A percentile compares a stretch with the other conserved stretches of the same genome.
Conservation (phyloP, 2,113 vertebrate species). For the Antechinus flavipes region DNA sequence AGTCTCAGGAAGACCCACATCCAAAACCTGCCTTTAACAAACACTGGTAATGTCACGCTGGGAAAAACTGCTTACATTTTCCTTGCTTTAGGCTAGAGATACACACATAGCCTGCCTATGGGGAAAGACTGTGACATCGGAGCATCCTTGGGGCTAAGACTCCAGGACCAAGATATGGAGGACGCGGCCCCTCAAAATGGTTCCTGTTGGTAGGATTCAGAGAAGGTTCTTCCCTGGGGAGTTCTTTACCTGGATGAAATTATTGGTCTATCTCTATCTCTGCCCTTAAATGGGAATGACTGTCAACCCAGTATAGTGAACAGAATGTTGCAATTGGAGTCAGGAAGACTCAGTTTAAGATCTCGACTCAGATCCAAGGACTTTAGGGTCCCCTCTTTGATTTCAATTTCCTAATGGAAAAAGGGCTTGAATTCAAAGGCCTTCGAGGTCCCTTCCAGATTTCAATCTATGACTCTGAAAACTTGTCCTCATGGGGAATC, state of each 20-base stretch:
- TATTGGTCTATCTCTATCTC: no score
- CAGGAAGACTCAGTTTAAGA: not conserved
- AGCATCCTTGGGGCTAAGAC: not conserved
- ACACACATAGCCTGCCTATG: not conserved
- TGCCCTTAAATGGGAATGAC: no score
- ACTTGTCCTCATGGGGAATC: not conserved
- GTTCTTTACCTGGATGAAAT: not conserved
- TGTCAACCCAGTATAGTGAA: no score
- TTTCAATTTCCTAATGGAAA: not conserved
- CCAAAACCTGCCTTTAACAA: no score
- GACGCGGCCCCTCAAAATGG: not conserved
- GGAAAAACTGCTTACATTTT: not conserved
- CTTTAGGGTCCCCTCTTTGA: not conserved
- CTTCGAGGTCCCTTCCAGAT: not conserved
- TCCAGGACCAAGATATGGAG: not conserved
- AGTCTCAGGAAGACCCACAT: not conserved
- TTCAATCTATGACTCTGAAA: not conserved
- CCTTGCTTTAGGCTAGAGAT: not conserved
- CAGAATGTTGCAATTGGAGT: no score
- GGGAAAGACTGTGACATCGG: not conserved
- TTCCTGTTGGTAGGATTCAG: not conserved
- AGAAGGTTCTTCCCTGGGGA: not conserved
- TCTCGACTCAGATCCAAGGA: not conserved
- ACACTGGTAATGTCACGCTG: not conserved
- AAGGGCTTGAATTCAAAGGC: not conserved